A percentile compares a stretch with the other conserved stretches of the same genome.
Evolutionary conservation across 35 echinoderm and acorn worm species (phyloP).

Genomic region (Acanthaster planci): DNA sequence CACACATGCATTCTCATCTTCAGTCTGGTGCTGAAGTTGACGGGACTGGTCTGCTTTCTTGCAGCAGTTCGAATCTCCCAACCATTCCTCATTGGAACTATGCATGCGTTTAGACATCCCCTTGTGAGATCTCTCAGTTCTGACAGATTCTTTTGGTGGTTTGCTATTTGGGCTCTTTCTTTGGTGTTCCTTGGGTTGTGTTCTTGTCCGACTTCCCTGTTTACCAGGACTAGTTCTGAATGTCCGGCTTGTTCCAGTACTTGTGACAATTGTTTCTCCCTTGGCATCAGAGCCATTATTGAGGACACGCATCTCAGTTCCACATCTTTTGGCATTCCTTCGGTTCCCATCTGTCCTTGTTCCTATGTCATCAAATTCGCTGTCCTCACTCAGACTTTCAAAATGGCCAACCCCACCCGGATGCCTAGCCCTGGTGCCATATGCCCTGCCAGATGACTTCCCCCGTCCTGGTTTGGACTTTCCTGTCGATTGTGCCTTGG

Average conservation of each 20-base stretch:
- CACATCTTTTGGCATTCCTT: neutral
- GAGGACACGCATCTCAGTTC: neutral
- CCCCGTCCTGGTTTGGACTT: neutral
- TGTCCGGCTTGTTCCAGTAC: neutral
- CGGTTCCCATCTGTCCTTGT: neutral
- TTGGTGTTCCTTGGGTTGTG: neutral
- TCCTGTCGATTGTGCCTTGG: neutral
- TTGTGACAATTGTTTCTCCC: neutral
- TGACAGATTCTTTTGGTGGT: too few species aligned
- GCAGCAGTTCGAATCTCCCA: neutral
- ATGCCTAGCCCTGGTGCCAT: neutral
- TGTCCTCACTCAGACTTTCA: neutral
- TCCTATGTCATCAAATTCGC: neutral
- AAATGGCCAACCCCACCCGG: neutral
- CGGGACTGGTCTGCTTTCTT: neutral
- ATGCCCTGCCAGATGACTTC: neutral
- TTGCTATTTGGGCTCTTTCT: too few species aligned
- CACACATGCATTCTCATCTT: neutral
- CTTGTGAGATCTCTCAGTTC: too few species aligned
- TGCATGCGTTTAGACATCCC: neutral
- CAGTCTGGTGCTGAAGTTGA: neutral
- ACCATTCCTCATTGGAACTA: neutral
- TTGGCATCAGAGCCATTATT: neutral
- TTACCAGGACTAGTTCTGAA: too few species aligned
- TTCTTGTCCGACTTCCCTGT: neutral